A percentile compares a stretch with the other conserved stretches of the same genome.
Conservation (phyloP, 2,888 invertebrate genomes). For the Mimas tiliae region DNA sequence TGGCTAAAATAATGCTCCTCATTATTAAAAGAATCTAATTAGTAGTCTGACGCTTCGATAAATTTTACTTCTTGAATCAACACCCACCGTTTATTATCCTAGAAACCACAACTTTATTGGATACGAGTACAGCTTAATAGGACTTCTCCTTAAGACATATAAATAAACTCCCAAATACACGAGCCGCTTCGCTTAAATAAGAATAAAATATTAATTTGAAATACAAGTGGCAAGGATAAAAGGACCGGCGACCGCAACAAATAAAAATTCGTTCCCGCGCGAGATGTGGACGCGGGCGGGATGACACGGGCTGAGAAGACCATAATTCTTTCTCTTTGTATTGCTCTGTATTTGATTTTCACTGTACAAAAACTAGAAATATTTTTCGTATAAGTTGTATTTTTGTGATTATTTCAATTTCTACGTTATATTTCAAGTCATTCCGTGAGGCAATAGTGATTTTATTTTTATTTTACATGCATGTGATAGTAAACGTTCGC, state of each 20-base stretch:
- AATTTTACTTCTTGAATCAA: too few relatives aligned
- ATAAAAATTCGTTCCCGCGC: not conserved
- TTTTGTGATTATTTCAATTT: slow-evolving; percentile 1
- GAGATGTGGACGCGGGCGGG: slow-evolving; percentile 1
- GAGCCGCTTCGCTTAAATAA: not conserved
- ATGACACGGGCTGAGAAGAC: slow-evolving; percentile 11
- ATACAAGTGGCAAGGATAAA: slow-evolving; percentile 25
- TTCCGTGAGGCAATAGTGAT: not conserved
- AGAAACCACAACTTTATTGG: too few relatives aligned
- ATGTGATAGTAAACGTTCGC: too few relatives aligned
- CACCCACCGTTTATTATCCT: too few relatives aligned
- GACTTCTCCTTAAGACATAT: not conserved
- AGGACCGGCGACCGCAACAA: slow-evolving; percentile 12
- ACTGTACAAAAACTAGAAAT: slow-evolving; percentile 5
- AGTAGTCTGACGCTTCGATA: too few relatives aligned
- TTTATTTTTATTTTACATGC: too few relatives aligned
- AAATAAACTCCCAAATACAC: not conserved
- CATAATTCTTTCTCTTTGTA: slow-evolving; percentile 23
- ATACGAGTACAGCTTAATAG: not conserved
- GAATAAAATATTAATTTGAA: slow-evolving; percentile 30
- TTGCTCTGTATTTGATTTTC: slow-evolving; percentile 15
- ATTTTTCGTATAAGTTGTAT: not conserved
- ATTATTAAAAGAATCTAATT: too few relatives aligned
- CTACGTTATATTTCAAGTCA: not conserved
- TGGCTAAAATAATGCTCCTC: too few relatives aligned